Base-by-base conservation (phyloP, 1,140 invertebrate genomes). In the Heterodera carotae region DNA sequence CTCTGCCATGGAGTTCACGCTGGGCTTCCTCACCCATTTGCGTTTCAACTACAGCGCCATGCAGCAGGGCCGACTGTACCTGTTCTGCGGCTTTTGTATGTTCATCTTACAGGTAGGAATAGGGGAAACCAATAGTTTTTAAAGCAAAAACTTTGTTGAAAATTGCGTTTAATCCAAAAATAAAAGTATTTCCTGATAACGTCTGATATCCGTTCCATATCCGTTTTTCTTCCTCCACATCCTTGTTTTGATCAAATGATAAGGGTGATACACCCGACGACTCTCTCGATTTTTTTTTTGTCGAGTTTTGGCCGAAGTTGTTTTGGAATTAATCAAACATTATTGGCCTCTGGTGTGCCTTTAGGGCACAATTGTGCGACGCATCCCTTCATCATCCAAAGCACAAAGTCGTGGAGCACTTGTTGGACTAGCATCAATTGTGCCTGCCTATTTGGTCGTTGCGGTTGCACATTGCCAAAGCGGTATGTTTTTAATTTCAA, bases 51-150 rank as follows among this genome's bases (percentile, higher is more conserved):
- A 95, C 87, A 92, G 92, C 84, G 94, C 94, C 36, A 94, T 96
- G 92, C 93, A 98, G 87, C 96, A 99, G 90, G 97, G 96, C 8
- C 94, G 93, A 90, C 97, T 99, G 94, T 98, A 98, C 88, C 91
- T 97, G 81, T 93, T 92, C 53, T 94, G 96, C 81, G 97, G 96
- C 88, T 82, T 94, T 27, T 91, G 93, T 33, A 99, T 99, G 97
- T 93, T 94, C 33, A 78, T 93, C 56, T 91, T 98, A 66, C 97
- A 99, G 91, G 96, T 89, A 90, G 82, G 12, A 43, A 43, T 43
- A 8, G 6, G 39, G 39, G 12, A 8, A 43, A 6, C 12, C 39
- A 43, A 43, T 39, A 39, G 10, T 39, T 39, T 39, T 39, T 39
- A 4, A 39, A 39, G 36, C 36, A 39, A 39, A 39, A 6, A 39